Evolutionary conservation across 2,888 invertebrate genomes (phyloP).

Genomic region (Branchellion lobata): DNA sequence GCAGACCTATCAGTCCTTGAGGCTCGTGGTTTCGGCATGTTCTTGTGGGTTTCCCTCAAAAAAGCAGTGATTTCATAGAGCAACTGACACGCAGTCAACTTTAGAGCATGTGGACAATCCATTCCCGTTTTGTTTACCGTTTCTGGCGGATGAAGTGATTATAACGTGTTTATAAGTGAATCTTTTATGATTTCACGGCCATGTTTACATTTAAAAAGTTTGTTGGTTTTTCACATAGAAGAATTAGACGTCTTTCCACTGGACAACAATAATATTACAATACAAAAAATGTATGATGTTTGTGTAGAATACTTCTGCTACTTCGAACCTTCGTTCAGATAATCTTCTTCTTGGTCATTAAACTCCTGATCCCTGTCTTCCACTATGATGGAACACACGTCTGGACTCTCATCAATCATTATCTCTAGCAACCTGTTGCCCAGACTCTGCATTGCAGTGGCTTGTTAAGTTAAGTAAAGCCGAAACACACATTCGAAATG

Average conservation of each 20-base stretch:
- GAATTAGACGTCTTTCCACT: background rate
- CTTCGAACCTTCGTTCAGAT: slow-evolving; percentile 77
- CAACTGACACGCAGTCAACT: slow-evolving; percentile 87
- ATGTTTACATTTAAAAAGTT: too few relatives aligned
- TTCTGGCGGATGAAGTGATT: too few relatives aligned
- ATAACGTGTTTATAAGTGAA: too few relatives aligned
- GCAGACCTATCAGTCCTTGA: slow-evolving; percentile 47
- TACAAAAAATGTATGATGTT: too few relatives aligned
- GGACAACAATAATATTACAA: background rate
- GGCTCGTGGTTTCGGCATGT: slow-evolving; percentile 63
- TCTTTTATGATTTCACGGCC: too few relatives aligned
- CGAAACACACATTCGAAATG: too few relatives aligned
- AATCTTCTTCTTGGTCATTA: slow-evolving; percentile 79
- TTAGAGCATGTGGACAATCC: slow-evolving; percentile 71
- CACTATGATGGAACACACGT: slow-evolving; percentile 59
- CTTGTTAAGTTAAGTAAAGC: background rate
- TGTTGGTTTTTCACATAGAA: too few relatives aligned
- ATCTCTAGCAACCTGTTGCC: slow-evolving; percentile 88
- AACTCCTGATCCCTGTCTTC: slow-evolving; percentile 61
- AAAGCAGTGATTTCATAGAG: slow-evolving; percentile 96
- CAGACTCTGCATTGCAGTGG: slow-evolving; percentile 67
- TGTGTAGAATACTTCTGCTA: too few relatives aligned
- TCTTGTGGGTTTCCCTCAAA: slow-evolving; percentile 89
- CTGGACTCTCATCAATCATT: slow-evolving; percentile 72
- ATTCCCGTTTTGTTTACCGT: slow-evolving; percentile 60